phyloP scores from a whole-genome alignment of 2,797 vertebrate genomes.

The Rachycentron canadum region DNA sequence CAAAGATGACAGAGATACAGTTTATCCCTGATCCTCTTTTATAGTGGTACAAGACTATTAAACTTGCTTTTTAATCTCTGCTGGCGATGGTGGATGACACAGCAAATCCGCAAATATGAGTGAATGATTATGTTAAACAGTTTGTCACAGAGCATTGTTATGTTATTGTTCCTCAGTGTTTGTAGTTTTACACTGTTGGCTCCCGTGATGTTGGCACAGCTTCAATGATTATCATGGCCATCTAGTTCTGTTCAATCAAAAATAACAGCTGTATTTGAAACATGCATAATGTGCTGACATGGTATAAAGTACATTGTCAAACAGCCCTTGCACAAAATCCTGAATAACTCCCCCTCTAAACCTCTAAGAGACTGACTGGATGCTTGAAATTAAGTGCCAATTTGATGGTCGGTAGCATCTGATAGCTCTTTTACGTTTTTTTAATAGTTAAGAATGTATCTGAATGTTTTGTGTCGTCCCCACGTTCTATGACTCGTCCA shows the following conservation, averaged over 20 bases:
- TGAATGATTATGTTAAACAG: neutral
- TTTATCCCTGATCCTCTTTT: constrained; percentile 42
- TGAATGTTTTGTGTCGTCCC: neutral
- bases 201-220: neutral
- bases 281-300: constrained; percentile 8
- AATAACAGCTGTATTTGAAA: neutral
- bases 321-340: neutral
- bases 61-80: constrained; percentile 31
- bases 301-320: neutral
- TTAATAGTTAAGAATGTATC: neutral
- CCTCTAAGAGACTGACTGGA: neutral
- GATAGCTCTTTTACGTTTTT: neutral
- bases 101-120: constrained; percentile 23
- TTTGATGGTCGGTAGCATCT: too few species aligned
- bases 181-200: neutral
- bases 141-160: neutral
- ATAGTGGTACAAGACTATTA: constrained; percentile 23
- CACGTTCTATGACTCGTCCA: neutral
- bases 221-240: constrained; percentile 3
- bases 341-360: neutral
- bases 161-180: neutral
- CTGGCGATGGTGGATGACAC: constrained; percentile 20
- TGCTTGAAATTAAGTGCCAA: neutral
- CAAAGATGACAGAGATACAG: constrained; percentile 58
- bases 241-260: too few species aligned